A percentile compares a stretch with the other conserved stretches of the same genome.
Evolutionary conservation across 2,888 invertebrate species (phyloP).

Genomic region (Parelbella ahira): DNA sequence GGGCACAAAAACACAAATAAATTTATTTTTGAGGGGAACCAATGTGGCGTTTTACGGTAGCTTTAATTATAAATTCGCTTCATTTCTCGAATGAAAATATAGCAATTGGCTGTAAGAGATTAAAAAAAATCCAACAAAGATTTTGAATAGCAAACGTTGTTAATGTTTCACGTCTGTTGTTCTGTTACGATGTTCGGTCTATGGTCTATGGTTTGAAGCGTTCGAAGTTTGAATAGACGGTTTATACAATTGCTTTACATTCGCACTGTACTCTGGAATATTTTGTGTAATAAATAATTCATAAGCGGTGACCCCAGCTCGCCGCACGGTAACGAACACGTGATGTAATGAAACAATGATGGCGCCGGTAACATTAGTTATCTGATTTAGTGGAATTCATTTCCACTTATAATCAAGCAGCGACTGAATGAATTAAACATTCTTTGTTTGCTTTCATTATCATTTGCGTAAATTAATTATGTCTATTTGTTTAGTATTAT

Average conservation of each 20-base stretch:
- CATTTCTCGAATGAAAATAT: too few species aligned
- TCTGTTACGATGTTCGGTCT: conserved; percentile 2
- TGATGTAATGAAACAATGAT: conserved; percentile 26
- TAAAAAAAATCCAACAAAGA: too few species aligned
- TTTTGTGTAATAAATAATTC: conserved; percentile 22
- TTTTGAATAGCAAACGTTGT: too few species aligned
- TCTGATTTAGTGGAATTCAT: conserved; percentile 23
- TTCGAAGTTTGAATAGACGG: conserved; percentile 3
- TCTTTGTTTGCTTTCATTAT: conserved; percentile 23
- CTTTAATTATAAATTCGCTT: not conserved
- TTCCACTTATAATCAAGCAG: conserved; percentile 20
- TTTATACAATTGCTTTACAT: conserved; percentile 18
- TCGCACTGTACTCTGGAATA: conserved; percentile 18
- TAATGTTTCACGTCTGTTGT: not conserved
- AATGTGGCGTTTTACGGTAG: not conserved
- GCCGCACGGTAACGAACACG: conserved; percentile 28
- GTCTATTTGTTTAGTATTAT: too few species aligned
- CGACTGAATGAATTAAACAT: conserved; percentile 20
- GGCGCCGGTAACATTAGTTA: conserved; percentile 14
- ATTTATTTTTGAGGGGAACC: not conserved
- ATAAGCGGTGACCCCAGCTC: conserved; percentile 23
- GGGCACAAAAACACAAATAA: not conserved
- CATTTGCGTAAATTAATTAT: too few species aligned
- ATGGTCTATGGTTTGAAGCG: not conserved
- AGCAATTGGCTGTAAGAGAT: too few species aligned